phyloP scores from a whole-genome alignment of 1,140 invertebrate genomes.

The Magallana angulata region DNA sequence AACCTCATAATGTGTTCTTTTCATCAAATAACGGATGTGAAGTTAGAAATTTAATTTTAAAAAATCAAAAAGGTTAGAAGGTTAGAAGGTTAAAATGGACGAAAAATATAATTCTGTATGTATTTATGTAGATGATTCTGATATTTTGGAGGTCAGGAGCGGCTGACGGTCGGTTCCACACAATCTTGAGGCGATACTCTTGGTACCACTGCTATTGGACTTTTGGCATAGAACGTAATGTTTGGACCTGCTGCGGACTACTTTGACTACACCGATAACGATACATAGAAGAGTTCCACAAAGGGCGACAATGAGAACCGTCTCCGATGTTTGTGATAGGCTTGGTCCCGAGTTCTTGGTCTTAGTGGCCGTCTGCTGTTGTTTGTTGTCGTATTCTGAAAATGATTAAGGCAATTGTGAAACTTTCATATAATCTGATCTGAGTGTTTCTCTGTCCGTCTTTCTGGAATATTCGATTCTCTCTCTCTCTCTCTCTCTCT shows the following conservation, averaged over 20 bases:
- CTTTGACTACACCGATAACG: background rate
- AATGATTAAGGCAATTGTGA: background rate
- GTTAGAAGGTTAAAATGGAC: too few species aligned
- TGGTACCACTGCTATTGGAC: background rate
- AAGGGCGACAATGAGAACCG: constrained; percentile 16
- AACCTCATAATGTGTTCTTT: too few species aligned
- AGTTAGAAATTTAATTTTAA: too few species aligned
- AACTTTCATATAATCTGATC: too few species aligned
- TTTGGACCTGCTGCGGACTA: background rate
- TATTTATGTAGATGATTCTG: background rate
- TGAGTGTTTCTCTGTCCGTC: background rate
- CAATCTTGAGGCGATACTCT: background rate
- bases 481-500: too few species aligned
- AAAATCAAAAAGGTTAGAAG: too few species aligned
- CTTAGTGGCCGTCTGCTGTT: background rate
- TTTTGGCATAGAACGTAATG: background rate
- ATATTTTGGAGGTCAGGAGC: background rate
- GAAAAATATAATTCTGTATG: too few species aligned
- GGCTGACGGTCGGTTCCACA: background rate
- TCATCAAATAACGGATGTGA: too few species aligned
- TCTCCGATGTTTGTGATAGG: background rate
- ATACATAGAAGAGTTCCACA: background rate
- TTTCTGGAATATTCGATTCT: background rate
- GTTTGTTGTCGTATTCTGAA: constrained; percentile 17
- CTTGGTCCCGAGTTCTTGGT: background rate